Percentiles rank a stretch among this genome's conserved stretches.
phyloP scores from a whole-genome alignment of 2,888 invertebrate genomes.

The Drosophila lutescens region DNA sequence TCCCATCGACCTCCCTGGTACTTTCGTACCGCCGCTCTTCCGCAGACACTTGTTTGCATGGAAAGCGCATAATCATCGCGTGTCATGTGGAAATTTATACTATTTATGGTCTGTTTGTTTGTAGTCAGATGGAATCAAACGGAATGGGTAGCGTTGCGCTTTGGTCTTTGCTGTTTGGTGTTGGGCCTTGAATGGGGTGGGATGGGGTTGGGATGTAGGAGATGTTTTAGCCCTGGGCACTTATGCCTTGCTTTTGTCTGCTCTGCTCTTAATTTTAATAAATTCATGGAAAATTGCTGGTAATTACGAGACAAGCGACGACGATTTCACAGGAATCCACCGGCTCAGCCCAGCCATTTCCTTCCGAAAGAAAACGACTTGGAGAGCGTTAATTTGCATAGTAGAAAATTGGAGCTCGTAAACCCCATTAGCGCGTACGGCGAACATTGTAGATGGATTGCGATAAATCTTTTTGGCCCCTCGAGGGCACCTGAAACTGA shows the following conservation, averaged over 20 bases:
- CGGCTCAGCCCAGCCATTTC: slow-evolving; percentile 2
- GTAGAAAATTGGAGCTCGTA: slow-evolving; percentile 40
- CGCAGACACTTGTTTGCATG: slow-evolving; percentile 62
- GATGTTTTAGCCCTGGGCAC: slow-evolving; percentile 47
- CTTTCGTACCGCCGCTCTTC: not conserved
- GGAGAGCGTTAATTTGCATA: slow-evolving; percentile 64
- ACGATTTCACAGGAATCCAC: slow-evolving; percentile 71
- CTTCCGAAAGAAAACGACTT: slow-evolving; percentile 12
- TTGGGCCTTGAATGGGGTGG: slow-evolving; percentile 8
- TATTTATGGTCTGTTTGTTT: slow-evolving; percentile 76
- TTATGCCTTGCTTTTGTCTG: slow-evolving; percentile 56
- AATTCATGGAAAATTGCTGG: slow-evolving; percentile 78
- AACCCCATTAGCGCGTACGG: slow-evolving; percentile 34
- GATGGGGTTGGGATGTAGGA: slow-evolving; percentile 16
- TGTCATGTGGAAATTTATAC: slow-evolving; percentile 80
- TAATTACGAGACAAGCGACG: slow-evolving; percentile 67
- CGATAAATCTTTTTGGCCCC: slow-evolving; percentile 56
- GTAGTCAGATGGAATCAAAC: slow-evolving; percentile 43
- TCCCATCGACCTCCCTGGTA: slow-evolving; percentile 24
- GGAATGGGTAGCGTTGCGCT: slow-evolving; percentile 15
- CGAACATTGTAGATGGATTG: slow-evolving; percentile 44
- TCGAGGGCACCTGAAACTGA: slow-evolving; percentile 25
- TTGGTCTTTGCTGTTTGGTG: not conserved
- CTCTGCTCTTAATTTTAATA: slow-evolving; percentile 57
- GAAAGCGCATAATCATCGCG: slow-evolving; percentile 80